Evolutionary conservation across 2,797 vertebrate genomes (phyloP).

Genomic region (Vireo griseus): DNA sequence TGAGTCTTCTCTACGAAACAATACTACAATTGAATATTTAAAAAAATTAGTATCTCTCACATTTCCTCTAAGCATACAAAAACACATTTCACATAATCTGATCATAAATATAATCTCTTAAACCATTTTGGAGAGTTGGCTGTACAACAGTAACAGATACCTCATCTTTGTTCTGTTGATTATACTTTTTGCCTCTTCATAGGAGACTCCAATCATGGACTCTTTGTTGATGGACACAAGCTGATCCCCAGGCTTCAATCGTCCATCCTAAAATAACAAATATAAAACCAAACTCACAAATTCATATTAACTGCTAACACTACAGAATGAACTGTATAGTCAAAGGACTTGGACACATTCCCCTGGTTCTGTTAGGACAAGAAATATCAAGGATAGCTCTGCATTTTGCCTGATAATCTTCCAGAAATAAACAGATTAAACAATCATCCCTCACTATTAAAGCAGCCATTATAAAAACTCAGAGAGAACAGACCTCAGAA

Average conservation of each 20-base stretch:
- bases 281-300: not conserved
- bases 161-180: conserved; percentile 83
- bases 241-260: conserved; percentile 89
- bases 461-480: not conserved
- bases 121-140: not conserved
- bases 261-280: conserved; percentile 82
- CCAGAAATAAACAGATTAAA: not conserved
- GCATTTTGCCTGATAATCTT: not conserved
- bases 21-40: not conserved
- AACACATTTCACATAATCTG: not conserved
- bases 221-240: conserved; percentile 93
- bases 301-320: not conserved
- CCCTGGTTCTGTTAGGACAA: not conserved
- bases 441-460: not conserved
- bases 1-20: not conserved
- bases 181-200: conserved; percentile 88
- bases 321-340: not conserved
- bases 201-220: conserved; percentile 88
- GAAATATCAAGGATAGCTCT: not conserved
- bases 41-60: not conserved
- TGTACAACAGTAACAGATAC: conserved; percentile 60
- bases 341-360: not conserved
- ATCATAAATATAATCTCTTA: not conserved
- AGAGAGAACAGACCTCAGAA: not conserved
- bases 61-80: not conserved